Conservation (phyloP, 2,797 vertebrate genomes). For the Botia kubotai region DNA sequence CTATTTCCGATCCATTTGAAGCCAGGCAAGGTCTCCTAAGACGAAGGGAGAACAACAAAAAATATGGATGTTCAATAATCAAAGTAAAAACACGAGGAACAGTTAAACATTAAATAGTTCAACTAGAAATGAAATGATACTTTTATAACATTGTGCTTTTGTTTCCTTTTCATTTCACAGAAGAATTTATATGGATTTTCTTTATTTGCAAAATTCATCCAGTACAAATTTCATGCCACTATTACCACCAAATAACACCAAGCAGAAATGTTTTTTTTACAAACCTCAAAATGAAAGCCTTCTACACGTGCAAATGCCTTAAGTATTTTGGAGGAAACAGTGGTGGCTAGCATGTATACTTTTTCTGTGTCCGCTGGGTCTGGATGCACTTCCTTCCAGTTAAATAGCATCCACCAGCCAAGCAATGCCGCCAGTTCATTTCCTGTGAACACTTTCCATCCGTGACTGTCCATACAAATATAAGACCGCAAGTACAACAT, state of each 20-base stretch:
- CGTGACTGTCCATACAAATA: slow-evolving; percentile 69
- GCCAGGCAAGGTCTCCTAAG: slow-evolving; percentile 95
- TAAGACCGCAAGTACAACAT: not conserved
- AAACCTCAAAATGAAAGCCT: slow-evolving; percentile 92
- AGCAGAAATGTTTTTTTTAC: not conserved
- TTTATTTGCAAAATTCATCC: too few relatives aligned
- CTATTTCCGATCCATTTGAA: slow-evolving; percentile 97
- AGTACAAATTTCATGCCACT: too few relatives aligned
- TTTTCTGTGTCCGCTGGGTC: slow-evolving; percentile 72
- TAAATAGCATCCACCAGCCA: slow-evolving; percentile 95
- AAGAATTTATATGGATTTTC: too few relatives aligned
- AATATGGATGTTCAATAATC: slow-evolving; percentile 25
- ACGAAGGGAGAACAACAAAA: slow-evolving; percentile 18
- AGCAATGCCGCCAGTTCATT: slow-evolving; percentile 92
- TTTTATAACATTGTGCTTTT: too few relatives aligned
- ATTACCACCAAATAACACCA: too few relatives aligned
- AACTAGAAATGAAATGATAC: too few relatives aligned
- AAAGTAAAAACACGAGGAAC: not conserved
- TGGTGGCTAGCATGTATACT: slow-evolving; percentile 92
- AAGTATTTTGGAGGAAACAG: slow-evolving; percentile 93
- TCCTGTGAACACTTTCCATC: slow-evolving; percentile 93
- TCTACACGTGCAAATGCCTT: slow-evolving; percentile 85
- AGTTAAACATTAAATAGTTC: not conserved
- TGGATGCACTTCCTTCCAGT: slow-evolving; percentile 82
- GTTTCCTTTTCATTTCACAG: too few relatives aligned